Percentiles rank a stretch among this genome's conserved stretches.
Evolutionary conservation across 2,797 vertebrate genomes (phyloP).

Genomic region (Ciconia nigra): DNA sequence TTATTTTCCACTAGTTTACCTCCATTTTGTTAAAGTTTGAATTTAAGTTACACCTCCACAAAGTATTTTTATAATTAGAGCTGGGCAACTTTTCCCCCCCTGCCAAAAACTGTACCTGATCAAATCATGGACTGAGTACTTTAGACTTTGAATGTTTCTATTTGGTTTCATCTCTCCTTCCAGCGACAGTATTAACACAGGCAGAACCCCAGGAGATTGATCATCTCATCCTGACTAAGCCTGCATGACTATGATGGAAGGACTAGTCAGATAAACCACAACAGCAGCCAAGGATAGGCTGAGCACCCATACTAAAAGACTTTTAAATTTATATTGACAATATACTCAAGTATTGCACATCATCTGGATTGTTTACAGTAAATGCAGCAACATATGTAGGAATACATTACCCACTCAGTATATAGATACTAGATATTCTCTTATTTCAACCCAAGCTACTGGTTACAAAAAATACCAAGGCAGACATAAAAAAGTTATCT

Average conservation of each 20-base stretch:
- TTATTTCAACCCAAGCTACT: not conserved
- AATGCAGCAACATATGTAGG: not conserved
- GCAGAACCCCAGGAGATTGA: not conserved
- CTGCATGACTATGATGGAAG: not conserved
- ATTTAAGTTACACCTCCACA: not conserved
- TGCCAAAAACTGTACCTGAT: not conserved
- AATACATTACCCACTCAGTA: not conserved
- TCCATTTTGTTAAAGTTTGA: not conserved
- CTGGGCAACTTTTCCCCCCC: not conserved
- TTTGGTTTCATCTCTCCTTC: not conserved
- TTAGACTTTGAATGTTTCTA: not conserved
- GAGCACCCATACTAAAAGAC: not conserved
- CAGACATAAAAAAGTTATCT: not conserved
- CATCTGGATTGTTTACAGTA: not conserved
- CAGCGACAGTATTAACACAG: not conserved
- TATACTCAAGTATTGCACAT: not conserved
- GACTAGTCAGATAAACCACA: not conserved
- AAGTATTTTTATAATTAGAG: not conserved
- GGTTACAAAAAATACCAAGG: not conserved
- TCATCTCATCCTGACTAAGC: not conserved
- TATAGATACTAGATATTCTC: not conserved
- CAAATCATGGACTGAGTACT: not conserved
- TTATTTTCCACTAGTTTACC: not conserved
- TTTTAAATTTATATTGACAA: not conserved
- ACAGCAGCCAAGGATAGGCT: not conserved